These are phyloP conservation scores for Agapornis canus DNA, from an alignment of 2,797 vertebrate species.

Conservation along the genomic window DNA sequence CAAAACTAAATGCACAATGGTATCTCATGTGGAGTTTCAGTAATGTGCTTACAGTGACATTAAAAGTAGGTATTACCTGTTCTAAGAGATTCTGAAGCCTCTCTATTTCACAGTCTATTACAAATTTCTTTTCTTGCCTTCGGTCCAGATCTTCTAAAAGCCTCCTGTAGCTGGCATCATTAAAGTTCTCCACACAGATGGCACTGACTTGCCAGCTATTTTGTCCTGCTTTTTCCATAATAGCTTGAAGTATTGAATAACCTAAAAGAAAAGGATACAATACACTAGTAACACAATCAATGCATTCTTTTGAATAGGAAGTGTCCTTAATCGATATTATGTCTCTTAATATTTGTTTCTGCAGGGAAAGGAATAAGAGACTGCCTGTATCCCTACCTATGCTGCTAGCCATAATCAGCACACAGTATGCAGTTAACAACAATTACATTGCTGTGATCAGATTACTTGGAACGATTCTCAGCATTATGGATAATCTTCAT, in stretches of 20 bases:
- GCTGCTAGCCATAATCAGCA: neutral
- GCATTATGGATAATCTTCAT: neutral
- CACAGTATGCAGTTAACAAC: neutral
- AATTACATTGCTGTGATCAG: neutral
- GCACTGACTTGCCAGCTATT: conserved; percentile 98
- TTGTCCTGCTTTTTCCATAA: conserved; percentile 97
- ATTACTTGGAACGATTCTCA: neutral
- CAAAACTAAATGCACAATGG: neutral
- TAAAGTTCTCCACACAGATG: conserved; percentile 97
- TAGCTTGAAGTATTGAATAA: conserved; percentile 96
- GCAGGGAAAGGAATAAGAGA: neutral
- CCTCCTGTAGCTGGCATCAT: conserved; percentile 90
- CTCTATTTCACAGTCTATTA: conserved; percentile 96
- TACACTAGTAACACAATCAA: conserved; percentile 37
- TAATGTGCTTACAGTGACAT: neutral
- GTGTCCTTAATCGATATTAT: conserved; percentile 19
- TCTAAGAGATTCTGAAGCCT: conserved; percentile 94
- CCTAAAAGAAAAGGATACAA: conserved; percentile 80
- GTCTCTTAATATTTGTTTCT: neutral
- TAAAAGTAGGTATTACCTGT: conserved; percentile 84
- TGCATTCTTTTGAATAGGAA: neutral
- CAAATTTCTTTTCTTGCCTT: conserved; percentile 94
- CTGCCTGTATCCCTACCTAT: neutral
- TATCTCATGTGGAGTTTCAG: neutral
- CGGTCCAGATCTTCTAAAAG: conserved; percentile 93